Evolutionary conservation across 2,888 invertebrate species (phyloP).

Genomic region (Aphrophora alni): DNA sequence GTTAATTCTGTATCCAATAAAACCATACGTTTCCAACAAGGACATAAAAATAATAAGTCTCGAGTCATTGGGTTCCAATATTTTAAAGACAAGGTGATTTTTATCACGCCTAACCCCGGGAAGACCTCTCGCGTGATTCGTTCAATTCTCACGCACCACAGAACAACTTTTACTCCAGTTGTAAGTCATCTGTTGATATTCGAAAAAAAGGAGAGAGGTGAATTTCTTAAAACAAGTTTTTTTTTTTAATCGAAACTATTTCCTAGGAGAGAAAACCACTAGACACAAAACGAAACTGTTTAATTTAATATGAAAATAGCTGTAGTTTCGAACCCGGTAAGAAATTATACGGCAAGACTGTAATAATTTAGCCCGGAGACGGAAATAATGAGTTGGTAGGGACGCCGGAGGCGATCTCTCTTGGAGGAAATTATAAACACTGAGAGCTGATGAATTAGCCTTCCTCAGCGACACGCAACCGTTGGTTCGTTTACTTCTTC

Average conservation of each 20-base stretch:
- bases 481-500: neutral
- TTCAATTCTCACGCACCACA: neutral
- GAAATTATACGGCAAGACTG: neutral
- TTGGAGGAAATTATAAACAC: neutral
- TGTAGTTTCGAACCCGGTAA: neutral
- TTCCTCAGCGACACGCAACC: neutral
- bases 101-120: neutral
- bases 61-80: neutral
- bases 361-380: neutral
- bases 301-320: neutral
- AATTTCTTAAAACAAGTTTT: neutral
- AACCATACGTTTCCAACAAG: neutral
- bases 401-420: neutral
- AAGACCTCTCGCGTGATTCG: neutral
- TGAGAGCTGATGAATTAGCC: neutral
- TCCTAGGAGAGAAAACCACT: neutral
- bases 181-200: neutral
- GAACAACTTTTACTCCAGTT: neutral
- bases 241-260: conserved; percentile 2
- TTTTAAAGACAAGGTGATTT: neutral
- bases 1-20: neutral
- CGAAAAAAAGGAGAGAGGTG: no score
- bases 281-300: neutral
- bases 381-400: neutral
- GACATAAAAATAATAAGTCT: neutral